A percentile compares a stretch with the other conserved stretches of the same genome.
phyloP scores from a whole-genome alignment of 2,113 vertebrate species.

The Camarhynchus parvulus region DNA sequence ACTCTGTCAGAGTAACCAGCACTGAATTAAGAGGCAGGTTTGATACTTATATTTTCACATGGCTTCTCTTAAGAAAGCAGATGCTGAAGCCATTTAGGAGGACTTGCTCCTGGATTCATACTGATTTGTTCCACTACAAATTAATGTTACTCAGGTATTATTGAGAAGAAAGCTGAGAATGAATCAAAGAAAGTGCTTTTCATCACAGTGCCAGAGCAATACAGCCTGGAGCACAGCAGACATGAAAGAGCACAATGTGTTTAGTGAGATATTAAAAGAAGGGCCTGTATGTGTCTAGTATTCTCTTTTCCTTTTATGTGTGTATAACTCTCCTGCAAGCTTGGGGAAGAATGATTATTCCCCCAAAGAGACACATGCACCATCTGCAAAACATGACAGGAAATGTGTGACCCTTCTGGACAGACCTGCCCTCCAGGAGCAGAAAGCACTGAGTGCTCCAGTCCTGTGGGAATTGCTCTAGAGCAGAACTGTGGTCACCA shows the following conservation, averaged over 20 bases:
- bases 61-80: background rate
- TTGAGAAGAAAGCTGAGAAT: background rate
- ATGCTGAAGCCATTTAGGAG: background rate
- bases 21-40: background rate
- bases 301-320: background rate
- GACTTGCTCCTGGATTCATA: background rate
- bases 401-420: background rate
- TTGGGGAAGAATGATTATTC: background rate
- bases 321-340: background rate
- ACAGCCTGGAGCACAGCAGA: background rate
- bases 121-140: background rate
- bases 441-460: background rate
- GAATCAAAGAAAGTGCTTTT: conserved; percentile 31
- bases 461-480: background rate
- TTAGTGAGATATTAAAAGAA: background rate
- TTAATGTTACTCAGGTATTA: background rate
- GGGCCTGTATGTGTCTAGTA: background rate
- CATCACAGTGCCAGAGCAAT: background rate
- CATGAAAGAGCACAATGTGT: background rate
- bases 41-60: background rate
- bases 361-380: background rate
- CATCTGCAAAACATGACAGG: background rate
- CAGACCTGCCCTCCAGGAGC: background rate
- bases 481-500: background rate
- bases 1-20: background rate